phyloP scores from a whole-genome alignment of 1,140 invertebrate genomes.

The Diplogasteroides magnus region DNA sequence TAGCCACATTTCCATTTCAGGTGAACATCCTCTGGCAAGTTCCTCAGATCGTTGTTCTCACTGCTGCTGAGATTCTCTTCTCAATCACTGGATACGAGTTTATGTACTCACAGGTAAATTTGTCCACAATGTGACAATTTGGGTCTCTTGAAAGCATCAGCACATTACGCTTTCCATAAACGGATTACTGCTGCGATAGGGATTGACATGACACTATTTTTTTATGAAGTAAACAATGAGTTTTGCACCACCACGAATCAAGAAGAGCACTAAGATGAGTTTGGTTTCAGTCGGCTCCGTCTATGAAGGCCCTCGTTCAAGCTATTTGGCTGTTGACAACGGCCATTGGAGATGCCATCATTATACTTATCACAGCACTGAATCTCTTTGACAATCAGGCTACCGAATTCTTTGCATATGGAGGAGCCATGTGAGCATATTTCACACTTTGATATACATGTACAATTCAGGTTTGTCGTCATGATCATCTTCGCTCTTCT shows the following conservation, averaged over 20 bases:
- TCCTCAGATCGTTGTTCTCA: conserved; percentile 80
- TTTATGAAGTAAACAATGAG: too few species aligned
- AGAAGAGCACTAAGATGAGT: too few species aligned
- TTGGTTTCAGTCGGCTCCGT: conserved; percentile 56
- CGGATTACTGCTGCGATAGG: too few species aligned
- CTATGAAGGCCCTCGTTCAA: conserved; percentile 68
- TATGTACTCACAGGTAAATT: conserved; percentile 69
- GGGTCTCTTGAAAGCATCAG: too few species aligned
- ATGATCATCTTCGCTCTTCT: conserved; percentile 26
- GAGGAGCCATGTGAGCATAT: neutral
- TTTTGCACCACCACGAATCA: too few species aligned
- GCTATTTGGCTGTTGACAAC: conserved; percentile 82
- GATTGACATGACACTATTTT: too few species aligned
- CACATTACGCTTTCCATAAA: too few species aligned
- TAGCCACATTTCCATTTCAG: too few species aligned
- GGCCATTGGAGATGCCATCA: conserved; percentile 82
- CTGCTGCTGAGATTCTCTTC: conserved; percentile 78
- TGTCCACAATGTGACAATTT: too few species aligned
- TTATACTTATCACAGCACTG: conserved; percentile 75
- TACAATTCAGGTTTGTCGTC: conserved; percentile 26
- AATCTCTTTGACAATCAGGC: conserved; percentile 64
- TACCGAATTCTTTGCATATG: conserved; percentile 29
- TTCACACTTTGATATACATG: too few species aligned
- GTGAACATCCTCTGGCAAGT: conserved; percentile 76
- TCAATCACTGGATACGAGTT: conserved; percentile 85